These are phyloP conservation scores for Aptenodytes forsteri DNA, from an alignment of 2,113 vertebrate genomes.

Conservation along the genomic window DNA sequence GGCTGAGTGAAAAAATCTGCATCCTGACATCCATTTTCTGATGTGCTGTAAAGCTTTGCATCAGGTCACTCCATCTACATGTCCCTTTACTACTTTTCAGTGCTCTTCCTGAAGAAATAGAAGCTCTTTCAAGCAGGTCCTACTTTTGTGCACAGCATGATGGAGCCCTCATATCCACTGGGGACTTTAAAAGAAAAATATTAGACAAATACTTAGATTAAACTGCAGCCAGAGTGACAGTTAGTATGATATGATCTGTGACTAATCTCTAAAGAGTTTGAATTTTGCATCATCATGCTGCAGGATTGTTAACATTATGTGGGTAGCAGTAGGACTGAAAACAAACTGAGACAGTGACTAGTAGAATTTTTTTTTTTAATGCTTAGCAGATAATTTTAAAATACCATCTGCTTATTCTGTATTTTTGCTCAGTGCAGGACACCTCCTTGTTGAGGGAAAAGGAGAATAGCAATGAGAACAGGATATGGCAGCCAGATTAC, in stretches of 20 bases:
- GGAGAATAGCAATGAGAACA: not conserved
- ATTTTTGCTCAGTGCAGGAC: not conserved
- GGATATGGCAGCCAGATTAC: not conserved
- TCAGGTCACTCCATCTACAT: not conserved
- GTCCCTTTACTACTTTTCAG: not conserved
- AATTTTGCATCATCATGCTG: not conserved
- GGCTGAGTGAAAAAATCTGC: not conserved
- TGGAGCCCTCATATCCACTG: not conserved
- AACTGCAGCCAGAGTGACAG: not conserved
- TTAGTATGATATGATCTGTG: not conserved
- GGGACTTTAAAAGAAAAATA: not conserved
- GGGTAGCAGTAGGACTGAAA: not conserved
- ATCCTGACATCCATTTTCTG: not conserved
- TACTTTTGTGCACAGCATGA: not conserved
- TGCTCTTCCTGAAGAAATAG: not conserved
- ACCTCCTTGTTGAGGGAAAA: not conserved
- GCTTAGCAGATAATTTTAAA: not conserved
- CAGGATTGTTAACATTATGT: not conserved
- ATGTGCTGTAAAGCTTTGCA: not conserved
- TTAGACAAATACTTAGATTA: not conserved
- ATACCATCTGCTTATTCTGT: not conserved
- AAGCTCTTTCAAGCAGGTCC: not conserved
- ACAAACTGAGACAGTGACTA: not conserved
- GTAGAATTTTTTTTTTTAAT: not conserved
- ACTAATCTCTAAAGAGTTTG: not conserved